A percentile compares a stretch with the other conserved stretches of the same genome.
Conservation (phyloP, 2,797 vertebrate species). For the Mycteria americana region DNA sequence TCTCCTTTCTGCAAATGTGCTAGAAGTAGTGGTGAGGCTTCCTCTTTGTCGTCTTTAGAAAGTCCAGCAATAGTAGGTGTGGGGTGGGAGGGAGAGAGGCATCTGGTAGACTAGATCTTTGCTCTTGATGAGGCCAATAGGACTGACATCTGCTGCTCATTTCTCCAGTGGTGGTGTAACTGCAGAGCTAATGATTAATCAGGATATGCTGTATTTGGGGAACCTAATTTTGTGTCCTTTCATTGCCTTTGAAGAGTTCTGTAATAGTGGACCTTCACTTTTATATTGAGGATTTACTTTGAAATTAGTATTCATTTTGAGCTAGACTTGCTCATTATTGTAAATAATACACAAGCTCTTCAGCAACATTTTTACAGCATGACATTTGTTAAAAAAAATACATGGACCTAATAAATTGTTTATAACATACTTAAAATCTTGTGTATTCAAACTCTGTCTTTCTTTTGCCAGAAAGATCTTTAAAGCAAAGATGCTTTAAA, state of each 20-base stretch:
- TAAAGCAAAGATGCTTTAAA: not conserved
- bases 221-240: not conserved
- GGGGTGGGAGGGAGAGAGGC: not conserved
- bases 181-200: not conserved
- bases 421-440: not conserved
- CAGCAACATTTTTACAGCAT: not conserved
- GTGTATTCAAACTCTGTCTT: not conserved
- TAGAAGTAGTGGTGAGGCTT: not conserved
- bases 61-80: not conserved
- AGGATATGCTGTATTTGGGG: not conserved
- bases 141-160: not conserved
- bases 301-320: not conserved
- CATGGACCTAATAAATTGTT: not conserved
- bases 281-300: not conserved
- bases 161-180: not conserved
- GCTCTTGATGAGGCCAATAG: not conserved
- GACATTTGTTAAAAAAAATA: not conserved
- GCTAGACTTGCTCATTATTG: not conserved
- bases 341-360: not conserved
- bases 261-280: not conserved
- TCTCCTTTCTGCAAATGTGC: not conserved
- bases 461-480: not conserved
- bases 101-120: not conserved
- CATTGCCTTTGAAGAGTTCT: not conserved
- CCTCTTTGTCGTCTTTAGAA: not conserved